Evolutionary conservation across 35 echinoderm and acorn worm genomes (phyloP).

Genomic region (Hemicentrotus pulcherrimus): DNA sequence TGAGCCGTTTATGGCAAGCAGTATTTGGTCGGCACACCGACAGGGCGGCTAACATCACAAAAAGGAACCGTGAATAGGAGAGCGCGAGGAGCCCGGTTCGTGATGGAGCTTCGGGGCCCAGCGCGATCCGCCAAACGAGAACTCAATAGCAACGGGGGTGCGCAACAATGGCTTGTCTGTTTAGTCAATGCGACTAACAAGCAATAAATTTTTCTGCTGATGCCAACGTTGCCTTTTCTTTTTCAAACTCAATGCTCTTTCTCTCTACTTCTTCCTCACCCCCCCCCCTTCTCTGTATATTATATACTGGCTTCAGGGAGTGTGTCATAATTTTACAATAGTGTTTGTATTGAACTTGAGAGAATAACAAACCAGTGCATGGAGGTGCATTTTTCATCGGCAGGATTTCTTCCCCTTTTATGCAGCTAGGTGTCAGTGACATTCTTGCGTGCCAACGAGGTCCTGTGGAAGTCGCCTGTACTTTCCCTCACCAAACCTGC

Average conservation of each 20-base stretch:
- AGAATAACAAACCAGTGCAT: conserved; percentile 47
- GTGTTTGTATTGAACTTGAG: conserved; percentile 50
- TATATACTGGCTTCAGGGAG: conserved; percentile 34
- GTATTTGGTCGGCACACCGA: conserved; percentile 31
- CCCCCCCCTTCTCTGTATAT: neutral
- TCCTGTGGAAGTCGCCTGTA: conserved; percentile 32
- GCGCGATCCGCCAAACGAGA: conserved; percentile 42
- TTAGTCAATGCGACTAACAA: conserved; percentile 55
- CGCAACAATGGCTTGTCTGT: conserved; percentile 51
- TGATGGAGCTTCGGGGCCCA: conserved; percentile 34
- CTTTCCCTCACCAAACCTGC: neutral
- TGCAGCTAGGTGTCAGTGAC: conserved; percentile 48
- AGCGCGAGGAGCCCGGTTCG: conserved; percentile 33
- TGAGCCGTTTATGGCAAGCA: conserved; percentile 31
- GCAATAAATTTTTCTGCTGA: conserved; percentile 56
- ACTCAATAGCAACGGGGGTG: conserved; percentile 31
- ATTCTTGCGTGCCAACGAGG: conserved; percentile 46
- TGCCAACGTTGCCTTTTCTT: conserved; percentile 39
- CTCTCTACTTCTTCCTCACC: neutral
- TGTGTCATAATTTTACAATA: conserved; percentile 51
- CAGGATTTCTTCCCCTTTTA: conserved; percentile 43
- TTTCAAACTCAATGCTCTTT: neutral
- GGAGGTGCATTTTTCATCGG: conserved; percentile 50
- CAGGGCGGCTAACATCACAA: conserved; percentile 51
- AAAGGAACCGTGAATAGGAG: conserved; percentile 34